phyloP scores from a whole-genome alignment of 2,113 vertebrate species.

The Tamias sibiricus region DNA sequence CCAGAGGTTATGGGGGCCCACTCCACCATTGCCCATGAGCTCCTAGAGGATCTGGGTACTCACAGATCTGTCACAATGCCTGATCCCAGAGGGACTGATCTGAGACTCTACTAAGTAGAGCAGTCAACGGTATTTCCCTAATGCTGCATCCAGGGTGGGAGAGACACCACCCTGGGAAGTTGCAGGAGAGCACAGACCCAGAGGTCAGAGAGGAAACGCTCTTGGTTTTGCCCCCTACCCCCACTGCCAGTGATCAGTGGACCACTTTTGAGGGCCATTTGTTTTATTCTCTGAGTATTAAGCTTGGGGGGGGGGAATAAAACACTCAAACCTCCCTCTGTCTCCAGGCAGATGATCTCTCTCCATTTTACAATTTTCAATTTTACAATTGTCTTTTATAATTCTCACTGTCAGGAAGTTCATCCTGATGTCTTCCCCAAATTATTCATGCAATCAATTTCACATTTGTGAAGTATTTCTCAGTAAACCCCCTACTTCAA shows the following conservation, averaged over 20 bases:
- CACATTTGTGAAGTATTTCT: constrained; percentile 15
- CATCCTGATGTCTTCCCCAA: not conserved
- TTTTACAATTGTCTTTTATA: not conserved
- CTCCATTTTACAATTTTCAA: not conserved
- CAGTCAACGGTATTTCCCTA: not conserved
- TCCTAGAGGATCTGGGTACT: not conserved
- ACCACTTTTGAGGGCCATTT: not conserved
- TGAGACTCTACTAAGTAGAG: not conserved
- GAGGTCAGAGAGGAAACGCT: not conserved
- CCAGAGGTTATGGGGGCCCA: not conserved
- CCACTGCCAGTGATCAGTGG: not conserved
- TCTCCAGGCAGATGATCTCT: not conserved
- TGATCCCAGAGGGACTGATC: not conserved
- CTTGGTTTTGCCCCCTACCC: not conserved
- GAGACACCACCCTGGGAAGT: not conserved
- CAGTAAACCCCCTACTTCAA: not conserved
- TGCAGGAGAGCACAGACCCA: not conserved
- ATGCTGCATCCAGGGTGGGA: not conserved
- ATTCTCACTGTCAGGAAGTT: not conserved
- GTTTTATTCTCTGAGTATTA: not conserved
- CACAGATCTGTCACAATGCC: not conserved
- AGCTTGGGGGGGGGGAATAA: not conserved
- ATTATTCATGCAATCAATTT: not conserved
- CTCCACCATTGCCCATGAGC: not conserved
- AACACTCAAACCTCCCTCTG: not conserved